Evolutionary conservation across 1,140 invertebrate species (phyloP).

Genomic region (Pinna nobilis): DNA sequence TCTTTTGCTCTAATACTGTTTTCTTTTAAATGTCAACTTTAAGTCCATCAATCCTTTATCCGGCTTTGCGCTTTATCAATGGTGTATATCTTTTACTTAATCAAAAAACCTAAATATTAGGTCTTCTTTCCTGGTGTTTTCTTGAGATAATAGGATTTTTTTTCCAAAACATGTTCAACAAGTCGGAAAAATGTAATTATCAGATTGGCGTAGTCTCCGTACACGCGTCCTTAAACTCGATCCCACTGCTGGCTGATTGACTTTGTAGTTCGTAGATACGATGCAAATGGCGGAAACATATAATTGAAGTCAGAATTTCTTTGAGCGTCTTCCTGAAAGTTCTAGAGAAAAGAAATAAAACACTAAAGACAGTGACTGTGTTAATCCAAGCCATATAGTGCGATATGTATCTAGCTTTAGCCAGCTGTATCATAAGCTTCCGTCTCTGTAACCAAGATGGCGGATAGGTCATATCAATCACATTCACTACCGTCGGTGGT

Average conservation of each 20-base stretch:
- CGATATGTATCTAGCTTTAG: conserved; percentile 14
- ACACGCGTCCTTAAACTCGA: conserved; percentile 20
- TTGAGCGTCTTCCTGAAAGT: conserved; percentile 43
- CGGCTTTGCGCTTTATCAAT: too few relatives aligned
- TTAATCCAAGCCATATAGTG: conserved; percentile 40
- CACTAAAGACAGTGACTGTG: conserved; percentile 29
- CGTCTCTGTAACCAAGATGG: conserved; percentile 48
- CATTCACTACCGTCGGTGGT: conserved; percentile 63
- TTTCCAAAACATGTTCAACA: too few relatives aligned
- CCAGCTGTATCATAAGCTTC: conserved; percentile 33
- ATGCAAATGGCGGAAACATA: conserved; percentile 28
- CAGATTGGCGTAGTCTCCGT: conserved; percentile 39
- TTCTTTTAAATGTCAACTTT: too few relatives aligned
- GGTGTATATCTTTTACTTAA: too few relatives aligned
- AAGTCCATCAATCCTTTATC: too few relatives aligned
- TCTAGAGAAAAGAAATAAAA: conserved; percentile 48
- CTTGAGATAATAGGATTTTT: too few relatives aligned
- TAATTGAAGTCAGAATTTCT: conserved; percentile 10
- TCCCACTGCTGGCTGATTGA: conserved; percentile 34
- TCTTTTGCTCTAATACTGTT: too few relatives aligned
- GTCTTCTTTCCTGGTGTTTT: too few relatives aligned
- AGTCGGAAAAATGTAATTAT: too few relatives aligned
- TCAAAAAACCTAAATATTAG: too few relatives aligned
- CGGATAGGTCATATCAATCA: conserved; percentile 61
- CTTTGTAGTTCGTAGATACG: conserved; percentile 41